Base-by-base conservation (phyloP, 2,888 invertebrate species). In the Leptinotarsa rubiginosa region DNA sequence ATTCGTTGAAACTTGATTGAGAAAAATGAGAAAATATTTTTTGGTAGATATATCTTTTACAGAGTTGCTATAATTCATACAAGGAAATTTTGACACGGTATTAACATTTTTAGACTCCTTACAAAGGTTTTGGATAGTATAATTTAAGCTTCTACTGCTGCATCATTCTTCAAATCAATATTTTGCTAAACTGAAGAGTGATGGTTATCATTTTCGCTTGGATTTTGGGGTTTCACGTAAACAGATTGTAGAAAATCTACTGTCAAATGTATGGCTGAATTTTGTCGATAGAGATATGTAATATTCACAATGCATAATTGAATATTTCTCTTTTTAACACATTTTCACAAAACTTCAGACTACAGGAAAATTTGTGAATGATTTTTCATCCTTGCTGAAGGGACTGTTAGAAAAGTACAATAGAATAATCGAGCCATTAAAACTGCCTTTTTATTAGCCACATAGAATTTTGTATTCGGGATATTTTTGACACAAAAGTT, bases 131-230 rank as follows among this genome's bases (percentile, higher is more conserved):
- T 62, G 25, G 18, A n/a, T 62, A 62, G 62, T n/a, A 15, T 31
- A 31, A 31, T 25, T 62, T 31, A 31, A 2, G 62, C 62, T 62
- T 62, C 41, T 7, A 62, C n/a, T 62, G 59, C 25, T 59, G 59
- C 59, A 16, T 62, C n/a, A 31, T 15, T 13, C 4, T 56, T 62
- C 12, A 41, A 41, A n/a, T 62, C 10, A 62, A n/a, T 2, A n/a
- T 41, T 62, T 31, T 62, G 62, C 62, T 41, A 16, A 31, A 31
- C 41, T 41, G 18, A 62, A 10, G 16, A 41, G 31, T 41, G 18
- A 62, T 16, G 16, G 18, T 41, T 62, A 15, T 5, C 1, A 62
- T n/a, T n/a, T 31, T 25, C 10, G 62, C 62, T 41, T 41, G 3
- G n/a, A n/a, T 16, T 56, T 25, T 56, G 56, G 22, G 22, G 56